Percentiles rank a stretch among this genome's conserved stretches.
phyloP scores from a whole-genome alignment of 2,888 invertebrate species.

The Rhagonycha lutea region DNA sequence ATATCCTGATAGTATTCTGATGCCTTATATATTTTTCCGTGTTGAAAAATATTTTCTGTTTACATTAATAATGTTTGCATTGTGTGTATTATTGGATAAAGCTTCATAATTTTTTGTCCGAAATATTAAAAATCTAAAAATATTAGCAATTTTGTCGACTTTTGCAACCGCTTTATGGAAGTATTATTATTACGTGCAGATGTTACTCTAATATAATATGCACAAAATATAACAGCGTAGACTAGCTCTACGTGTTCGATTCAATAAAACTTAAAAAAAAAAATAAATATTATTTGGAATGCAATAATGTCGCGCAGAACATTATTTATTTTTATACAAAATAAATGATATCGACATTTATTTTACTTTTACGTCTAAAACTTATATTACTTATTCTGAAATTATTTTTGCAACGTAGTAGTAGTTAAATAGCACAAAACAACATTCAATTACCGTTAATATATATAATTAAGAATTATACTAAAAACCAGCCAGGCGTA shows the following conservation, averaged over 20 bases:
- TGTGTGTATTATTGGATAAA: neutral
- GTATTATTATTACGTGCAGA: constrained; percentile 15
- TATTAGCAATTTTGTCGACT: constrained; percentile 3
- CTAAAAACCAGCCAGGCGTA: constrained; percentile 12
- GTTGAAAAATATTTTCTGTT: constrained; percentile 23
- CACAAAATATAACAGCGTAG: constrained; percentile 1
- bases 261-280: neutral
- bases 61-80: constrained; percentile 10
- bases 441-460: neutral
- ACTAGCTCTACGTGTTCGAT: neutral
- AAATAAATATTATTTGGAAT: neutral
- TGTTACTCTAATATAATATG: constrained; percentile 9
- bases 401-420: neutral
- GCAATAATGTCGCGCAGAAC: neutral
- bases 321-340: neutral
- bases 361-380: neutral
- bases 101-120: neutral
- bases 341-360: constrained; percentile 1
- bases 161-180: constrained; percentile 11
- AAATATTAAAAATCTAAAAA: neutral
- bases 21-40: constrained; percentile 22
- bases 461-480: neutral
- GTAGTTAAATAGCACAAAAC: neutral
- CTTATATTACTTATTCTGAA: neutral
- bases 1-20: constrained; percentile 25